Evolutionary conservation across 2,797 vertebrate species (phyloP), one percentile per base, ranked within the genome.

Genomic region (Oryzias dopingdopingensis): DNA sequence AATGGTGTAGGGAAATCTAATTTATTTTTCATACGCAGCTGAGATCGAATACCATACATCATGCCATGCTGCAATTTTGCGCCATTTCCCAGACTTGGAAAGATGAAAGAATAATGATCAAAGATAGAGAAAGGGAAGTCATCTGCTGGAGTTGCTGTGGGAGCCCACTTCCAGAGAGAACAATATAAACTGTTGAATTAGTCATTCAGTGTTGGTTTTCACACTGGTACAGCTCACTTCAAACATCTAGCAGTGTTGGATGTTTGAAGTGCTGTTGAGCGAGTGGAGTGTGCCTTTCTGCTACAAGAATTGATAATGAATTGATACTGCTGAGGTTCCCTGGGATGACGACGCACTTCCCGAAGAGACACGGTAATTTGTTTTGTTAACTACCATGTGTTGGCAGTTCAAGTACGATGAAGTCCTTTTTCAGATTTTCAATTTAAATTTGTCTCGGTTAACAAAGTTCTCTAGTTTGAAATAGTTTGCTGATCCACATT

Each of bases 1-100:
- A 86, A 82, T 68, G 66, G 79, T 82, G 77, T 77, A 66, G 66
- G 77, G 73, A 87, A 89, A 90, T 90, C 69, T 68, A 86, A 91
- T 91, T 89, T 90, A 88, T 89, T 89, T 91, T 85, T 91, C 85
- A 90, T 88, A 85, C 79, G 74, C 76, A 76, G 59, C 62, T 49
- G 65, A 82, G 74, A 89, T 86, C 76, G 85, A 89, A 86, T 83
- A 78, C 81, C 86, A 82, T 89, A 81, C 84, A 89, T 89, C 81
- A 87, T 58, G 60, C 77, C 44, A 84, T 70, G 79, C 67, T 73
- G 77, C 79, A 86, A 86, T 88, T 89, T 76, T 62, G 61, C 69
- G 73, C 75, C 72, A 48, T 59, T 75, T 66, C 46, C 68, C 17
- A 65, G 58, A 79, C 81, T 72, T 72, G 67, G 80, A 85, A 83